Evolutionary conservation across 2,888 invertebrate genomes (phyloP).

Genomic region (Cheilosia soror): DNA sequence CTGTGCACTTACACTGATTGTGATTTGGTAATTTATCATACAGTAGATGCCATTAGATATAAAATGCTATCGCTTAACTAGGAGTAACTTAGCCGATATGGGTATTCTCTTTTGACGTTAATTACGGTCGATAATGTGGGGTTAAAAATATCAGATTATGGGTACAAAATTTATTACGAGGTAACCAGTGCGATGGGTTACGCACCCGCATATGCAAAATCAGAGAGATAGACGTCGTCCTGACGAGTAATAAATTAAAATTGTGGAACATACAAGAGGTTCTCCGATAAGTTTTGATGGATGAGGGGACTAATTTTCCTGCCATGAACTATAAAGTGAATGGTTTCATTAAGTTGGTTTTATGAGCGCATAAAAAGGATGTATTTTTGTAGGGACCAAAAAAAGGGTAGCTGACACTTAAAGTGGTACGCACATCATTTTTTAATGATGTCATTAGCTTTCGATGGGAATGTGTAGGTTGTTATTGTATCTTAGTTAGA

Average conservation of each 20-base stretch:
- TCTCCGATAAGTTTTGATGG: slow-evolving; percentile 18
- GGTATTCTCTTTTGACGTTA: neutral
- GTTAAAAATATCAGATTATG: neutral
- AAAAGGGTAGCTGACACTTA: neutral
- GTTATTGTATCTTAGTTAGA: neutral
- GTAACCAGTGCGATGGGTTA: neutral
- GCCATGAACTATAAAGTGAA: slow-evolving; percentile 21
- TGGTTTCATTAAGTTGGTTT: slow-evolving; percentile 31
- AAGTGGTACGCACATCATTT: neutral
- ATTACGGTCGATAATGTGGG: neutral
- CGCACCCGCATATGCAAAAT: neutral
- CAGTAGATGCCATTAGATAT: slow-evolving; percentile 23
- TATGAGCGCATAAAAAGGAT: slow-evolving; percentile 4
- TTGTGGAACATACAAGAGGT: neutral
- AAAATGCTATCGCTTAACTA: slow-evolving; percentile 25
- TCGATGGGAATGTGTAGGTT: neutral
- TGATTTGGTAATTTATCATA: slow-evolving; percentile 47
- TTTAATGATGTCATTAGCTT: neutral
- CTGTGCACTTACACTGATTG: slow-evolving; percentile 51
- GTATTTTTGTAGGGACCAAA: neutral
- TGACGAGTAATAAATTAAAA: slow-evolving; percentile 26
- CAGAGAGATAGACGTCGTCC: neutral
- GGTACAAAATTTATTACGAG: slow-evolving; percentile 10
- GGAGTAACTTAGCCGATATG: slow-evolving; percentile 3
- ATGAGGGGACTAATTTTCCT: slow-evolving; percentile 40